A percentile compares a stretch with the other conserved stretches of the same genome.
Conservation (phyloP, 2,113 vertebrate genomes). For the Malaclemys terrapin region DNA sequence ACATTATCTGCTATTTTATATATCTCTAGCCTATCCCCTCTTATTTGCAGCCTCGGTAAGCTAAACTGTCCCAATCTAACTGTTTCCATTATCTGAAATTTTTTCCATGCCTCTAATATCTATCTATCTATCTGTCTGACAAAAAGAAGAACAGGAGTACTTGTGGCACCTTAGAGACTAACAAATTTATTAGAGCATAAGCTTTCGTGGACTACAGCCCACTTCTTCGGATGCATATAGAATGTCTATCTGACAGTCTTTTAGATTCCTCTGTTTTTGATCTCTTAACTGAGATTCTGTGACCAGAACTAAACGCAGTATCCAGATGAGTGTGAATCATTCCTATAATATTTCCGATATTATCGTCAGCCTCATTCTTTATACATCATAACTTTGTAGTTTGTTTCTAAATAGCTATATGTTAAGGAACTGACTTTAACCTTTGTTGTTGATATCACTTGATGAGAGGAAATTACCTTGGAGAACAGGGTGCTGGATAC, state of each 20-base stretch:
- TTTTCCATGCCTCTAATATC: too few species aligned
- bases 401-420: not conserved
- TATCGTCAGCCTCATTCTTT: not conserved
- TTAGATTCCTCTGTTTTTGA: not conserved
- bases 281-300: not conserved
- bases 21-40: not conserved
- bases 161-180: too few species aligned
- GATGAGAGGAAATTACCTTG: not conserved
- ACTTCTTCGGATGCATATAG: too few species aligned
- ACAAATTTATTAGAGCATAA: too few species aligned
- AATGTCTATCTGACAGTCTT: not conserved
- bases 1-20: not conserved
- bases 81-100: too few species aligned
- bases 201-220: too few species aligned
- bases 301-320: not conserved
- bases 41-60: not conserved
- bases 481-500: not conserved
- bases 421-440: not conserved
- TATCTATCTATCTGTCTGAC: too few species aligned
- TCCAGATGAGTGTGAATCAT: not conserved
- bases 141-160: too few species aligned
- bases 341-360: not conserved
- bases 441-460: not conserved
- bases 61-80: too few species aligned
- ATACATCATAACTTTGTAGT: not conserved